Conservation (phyloP, 2,113 vertebrate genomes). For the Barnardius zonarius region DNA sequence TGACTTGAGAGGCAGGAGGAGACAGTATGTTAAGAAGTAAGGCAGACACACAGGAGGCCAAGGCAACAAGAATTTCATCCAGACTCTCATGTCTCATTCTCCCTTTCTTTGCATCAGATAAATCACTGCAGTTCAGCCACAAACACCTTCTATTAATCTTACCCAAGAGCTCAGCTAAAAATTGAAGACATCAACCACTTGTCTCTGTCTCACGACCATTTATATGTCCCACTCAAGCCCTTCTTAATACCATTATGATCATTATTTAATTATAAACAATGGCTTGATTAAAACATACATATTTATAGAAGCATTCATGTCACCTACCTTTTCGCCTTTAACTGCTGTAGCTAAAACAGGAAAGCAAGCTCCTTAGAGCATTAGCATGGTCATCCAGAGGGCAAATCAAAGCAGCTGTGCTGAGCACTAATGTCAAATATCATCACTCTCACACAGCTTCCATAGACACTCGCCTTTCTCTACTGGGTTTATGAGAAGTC, state of each 20-base stretch:
- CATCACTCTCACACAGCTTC: not conserved
- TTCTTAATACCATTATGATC: not conserved
- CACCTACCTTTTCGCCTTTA: slow-evolving; percentile 29
- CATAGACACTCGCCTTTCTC: not conserved
- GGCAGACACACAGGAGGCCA: not conserved
- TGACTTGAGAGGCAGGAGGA: not conserved
- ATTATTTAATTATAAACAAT: slow-evolving; percentile 34
- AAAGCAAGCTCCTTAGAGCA: slow-evolving; percentile 43
- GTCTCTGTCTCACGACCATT: not conserved
- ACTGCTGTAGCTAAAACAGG: slow-evolving; percentile 30
- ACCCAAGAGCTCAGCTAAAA: not conserved
- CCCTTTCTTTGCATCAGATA: not conserved
- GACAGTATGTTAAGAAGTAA: not conserved
- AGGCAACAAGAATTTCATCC: not conserved
- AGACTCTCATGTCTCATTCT: not conserved
- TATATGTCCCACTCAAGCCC: not conserved
- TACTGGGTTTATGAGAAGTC: not conserved
- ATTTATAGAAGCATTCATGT: slow-evolving; percentile 33
- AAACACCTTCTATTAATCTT: not conserved
- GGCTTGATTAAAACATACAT: slow-evolving; percentile 21
- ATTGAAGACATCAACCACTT: not conserved
- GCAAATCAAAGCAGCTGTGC: slow-evolving; percentile 23
- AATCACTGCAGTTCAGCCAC: not conserved
- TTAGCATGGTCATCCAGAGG: slow-evolving; percentile 19
- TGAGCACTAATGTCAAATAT: not conserved